Conservation (phyloP, 2,888 invertebrate genomes). For the Oxytorus armatus region DNA sequence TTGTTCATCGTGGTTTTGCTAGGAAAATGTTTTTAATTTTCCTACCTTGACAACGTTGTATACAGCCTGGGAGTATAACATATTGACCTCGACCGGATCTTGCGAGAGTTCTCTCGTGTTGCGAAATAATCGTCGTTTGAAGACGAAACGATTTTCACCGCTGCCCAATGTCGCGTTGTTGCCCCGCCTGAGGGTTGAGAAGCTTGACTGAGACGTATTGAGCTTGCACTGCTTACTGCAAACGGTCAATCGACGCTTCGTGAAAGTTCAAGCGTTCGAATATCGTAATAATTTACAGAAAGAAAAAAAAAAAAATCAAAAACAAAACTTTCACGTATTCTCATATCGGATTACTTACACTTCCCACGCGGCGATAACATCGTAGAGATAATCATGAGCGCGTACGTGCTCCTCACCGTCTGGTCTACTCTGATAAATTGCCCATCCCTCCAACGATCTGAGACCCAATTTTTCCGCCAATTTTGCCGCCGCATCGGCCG, state of each 20-base stretch:
- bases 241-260: conserved; percentile 56
- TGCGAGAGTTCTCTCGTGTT: conserved; percentile 95
- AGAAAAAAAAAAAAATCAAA: conserved; percentile 26
- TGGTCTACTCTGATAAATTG: conserved; percentile 95
- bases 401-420: conserved; percentile 96
- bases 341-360: conserved; percentile 86
- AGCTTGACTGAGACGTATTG: conserved; percentile 85
- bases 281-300: conserved; percentile 23
- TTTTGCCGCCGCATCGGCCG: conserved; percentile 94
- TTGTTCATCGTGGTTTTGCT: background rate
- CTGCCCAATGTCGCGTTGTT: conserved; percentile 90
- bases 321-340: conserved; percentile 31
- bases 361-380: conserved; percentile 98
- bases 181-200: conserved; percentile 86
- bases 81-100: conserved; percentile 97
- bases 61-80: conserved; percentile 97
- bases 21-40: conserved; percentile 29
- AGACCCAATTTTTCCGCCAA: conserved; percentile 95
- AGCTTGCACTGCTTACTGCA: conserved; percentile 86
- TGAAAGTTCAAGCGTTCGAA: conserved; percentile 49
- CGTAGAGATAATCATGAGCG: conserved; percentile 96
- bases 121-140: conserved; percentile 95
- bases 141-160: conserved; percentile 96
- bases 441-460: conserved; percentile 95
- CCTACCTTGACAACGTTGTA: conserved; percentile 96